Evolutionary conservation across 2,113 vertebrate genomes (phyloP).

Genomic region (Varanus komodoensis): DNA sequence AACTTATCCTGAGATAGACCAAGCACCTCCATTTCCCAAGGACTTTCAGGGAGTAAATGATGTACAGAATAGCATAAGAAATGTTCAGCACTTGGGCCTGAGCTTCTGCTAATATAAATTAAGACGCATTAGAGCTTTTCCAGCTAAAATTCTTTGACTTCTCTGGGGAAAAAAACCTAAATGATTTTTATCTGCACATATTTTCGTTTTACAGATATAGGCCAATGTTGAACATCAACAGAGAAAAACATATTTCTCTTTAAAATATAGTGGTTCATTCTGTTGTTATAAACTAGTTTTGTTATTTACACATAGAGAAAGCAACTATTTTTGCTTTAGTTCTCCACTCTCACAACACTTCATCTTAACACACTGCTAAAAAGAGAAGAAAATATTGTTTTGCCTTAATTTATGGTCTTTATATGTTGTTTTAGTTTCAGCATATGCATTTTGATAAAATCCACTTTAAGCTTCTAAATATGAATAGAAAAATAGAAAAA

Average conservation of each 20-base stretch:
- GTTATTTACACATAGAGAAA: background rate
- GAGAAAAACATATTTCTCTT: background rate
- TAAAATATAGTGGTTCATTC: background rate
- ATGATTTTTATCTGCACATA: background rate
- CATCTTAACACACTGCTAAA: background rate
- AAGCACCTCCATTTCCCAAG: background rate
- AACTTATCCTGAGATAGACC: constrained; percentile 15
- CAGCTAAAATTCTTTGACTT: background rate
- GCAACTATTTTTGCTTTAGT: background rate
- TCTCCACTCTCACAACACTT: background rate
- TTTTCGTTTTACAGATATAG: background rate
- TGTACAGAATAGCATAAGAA: constrained; percentile 13
- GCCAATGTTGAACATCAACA: background rate
- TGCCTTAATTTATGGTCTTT: background rate
- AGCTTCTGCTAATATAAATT: background rate
- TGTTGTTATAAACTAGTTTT: background rate
- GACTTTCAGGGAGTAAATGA: background rate
- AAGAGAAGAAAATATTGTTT: background rate
- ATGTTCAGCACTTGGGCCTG: fast-evolving
- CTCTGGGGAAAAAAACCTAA: background rate
- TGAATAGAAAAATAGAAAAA: background rate
- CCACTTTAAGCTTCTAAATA: background rate
- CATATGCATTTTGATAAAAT: background rate
- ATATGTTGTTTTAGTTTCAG: background rate
- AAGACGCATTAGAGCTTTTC: background rate